Evolutionary conservation across 2,113 vertebrate genomes (phyloP).

Genomic region (Platichthys flesus): DNA sequence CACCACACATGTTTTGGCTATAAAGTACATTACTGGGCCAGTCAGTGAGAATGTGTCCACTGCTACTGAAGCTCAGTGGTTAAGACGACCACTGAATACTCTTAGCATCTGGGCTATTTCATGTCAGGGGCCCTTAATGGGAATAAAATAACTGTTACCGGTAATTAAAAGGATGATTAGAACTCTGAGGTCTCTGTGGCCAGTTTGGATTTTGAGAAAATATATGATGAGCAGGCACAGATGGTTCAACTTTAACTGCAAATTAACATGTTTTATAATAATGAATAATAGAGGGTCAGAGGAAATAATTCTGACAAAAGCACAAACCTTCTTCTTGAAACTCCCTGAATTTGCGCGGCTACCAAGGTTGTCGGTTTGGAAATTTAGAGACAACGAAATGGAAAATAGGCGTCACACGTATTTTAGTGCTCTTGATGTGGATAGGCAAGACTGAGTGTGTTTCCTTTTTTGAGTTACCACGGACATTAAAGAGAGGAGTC

Average conservation of each 20-base stretch:
- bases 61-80: neutral
- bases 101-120: neutral
- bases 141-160: slow-evolving; percentile 11
- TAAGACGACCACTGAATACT: neutral
- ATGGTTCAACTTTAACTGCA: neutral
- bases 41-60: neutral
- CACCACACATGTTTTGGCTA: neutral
- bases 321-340: slow-evolving; percentile 20
- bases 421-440: slow-evolving; percentile 44
- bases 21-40: neutral
- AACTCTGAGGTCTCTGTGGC: neutral
- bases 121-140: slow-evolving; percentile 1
- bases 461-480: slow-evolving; percentile 44
- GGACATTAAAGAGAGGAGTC: slow-evolving; percentile 31
- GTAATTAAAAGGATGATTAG: neutral
- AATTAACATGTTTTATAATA: neutral
- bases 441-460: slow-evolving; percentile 3
- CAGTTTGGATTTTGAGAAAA: neutral
- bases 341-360: neutral
- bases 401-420: slow-evolving; percentile 55
- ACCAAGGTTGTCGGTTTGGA: slow-evolving; percentile 45
- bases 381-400: slow-evolving; percentile 50
- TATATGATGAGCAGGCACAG: neutral
- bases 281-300: neutral
- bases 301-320: neutral